A percentile compares a stretch with the other conserved stretches of the same genome.
phyloP scores from a whole-genome alignment of 2,797 vertebrate species.

The Brachyrhaphis roseni region DNA sequence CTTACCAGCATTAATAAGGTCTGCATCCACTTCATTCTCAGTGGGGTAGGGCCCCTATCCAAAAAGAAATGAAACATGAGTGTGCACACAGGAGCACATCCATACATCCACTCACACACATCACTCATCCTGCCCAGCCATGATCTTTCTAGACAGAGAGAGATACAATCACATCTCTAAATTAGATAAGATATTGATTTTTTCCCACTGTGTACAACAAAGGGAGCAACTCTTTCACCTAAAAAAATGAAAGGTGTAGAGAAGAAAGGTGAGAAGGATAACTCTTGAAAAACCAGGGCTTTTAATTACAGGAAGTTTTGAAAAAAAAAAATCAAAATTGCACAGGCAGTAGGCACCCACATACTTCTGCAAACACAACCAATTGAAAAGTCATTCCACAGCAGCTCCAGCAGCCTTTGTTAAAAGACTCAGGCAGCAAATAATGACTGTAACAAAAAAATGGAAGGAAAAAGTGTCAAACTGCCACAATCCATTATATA shows the following conservation, averaged over 20 bases:
- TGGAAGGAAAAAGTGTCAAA: slow-evolving; percentile 47
- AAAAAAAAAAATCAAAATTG: slow-evolving; percentile 44
- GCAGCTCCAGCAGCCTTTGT: slow-evolving; percentile 46
- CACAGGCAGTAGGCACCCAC: slow-evolving; percentile 48
- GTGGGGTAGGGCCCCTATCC: slow-evolving; percentile 93
- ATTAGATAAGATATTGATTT: slow-evolving; percentile 71
- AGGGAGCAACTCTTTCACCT: slow-evolving; percentile 35
- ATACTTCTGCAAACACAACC: slow-evolving; percentile 52
- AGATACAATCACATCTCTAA: slow-evolving; percentile 60
- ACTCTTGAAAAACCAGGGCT: slow-evolving; percentile 30
- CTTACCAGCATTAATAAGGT: slow-evolving; percentile 97
- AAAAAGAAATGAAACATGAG: slow-evolving; percentile 44
- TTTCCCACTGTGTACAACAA: slow-evolving; percentile 55
- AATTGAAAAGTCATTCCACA: slow-evolving; percentile 46
- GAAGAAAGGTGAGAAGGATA: slow-evolving; percentile 12
- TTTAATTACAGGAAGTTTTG: slow-evolving; percentile 53
- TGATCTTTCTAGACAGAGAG: slow-evolving; percentile 48
- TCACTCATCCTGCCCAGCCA: slow-evolving; percentile 43
- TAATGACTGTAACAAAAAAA: slow-evolving; percentile 51
- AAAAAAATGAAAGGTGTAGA: slow-evolving; percentile 10
- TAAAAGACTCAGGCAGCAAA: slow-evolving; percentile 48
- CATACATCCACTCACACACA: slow-evolving; percentile 24
- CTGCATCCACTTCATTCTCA: slow-evolving; percentile 89
- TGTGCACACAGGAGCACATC: slow-evolving; percentile 10
- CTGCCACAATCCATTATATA: slow-evolving; percentile 46